Evolutionary conservation across 2,113 vertebrate species (phyloP).

Genomic region (Pelusios castaneus): DNA sequence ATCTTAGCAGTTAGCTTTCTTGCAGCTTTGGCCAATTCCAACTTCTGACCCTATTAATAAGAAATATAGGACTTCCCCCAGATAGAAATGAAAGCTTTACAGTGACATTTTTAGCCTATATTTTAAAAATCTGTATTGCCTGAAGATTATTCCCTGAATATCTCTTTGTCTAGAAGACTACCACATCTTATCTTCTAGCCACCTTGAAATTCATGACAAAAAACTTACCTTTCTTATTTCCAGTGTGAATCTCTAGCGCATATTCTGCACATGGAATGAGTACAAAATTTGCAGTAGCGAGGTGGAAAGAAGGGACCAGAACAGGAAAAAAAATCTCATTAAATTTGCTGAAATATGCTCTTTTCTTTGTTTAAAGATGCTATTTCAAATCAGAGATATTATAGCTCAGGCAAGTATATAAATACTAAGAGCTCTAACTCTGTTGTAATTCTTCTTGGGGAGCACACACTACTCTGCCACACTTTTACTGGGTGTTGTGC

Average conservation of each 20-base stretch:
- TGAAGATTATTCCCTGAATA: constrained; percentile 24
- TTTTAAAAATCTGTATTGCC: background rate
- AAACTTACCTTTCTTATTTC: background rate
- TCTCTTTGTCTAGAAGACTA: constrained; percentile 22
- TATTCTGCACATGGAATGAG: background rate
- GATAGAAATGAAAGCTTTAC: background rate
- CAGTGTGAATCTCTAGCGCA: accelerated
- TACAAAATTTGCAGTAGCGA: accelerated
- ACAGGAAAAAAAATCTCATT: background rate
- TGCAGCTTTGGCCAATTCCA: constrained; percentile 10
- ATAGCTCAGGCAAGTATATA: background rate
- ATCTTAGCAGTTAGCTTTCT: background rate
- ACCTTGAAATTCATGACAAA: background rate
- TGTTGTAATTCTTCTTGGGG: background rate
- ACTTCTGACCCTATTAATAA: constrained; percentile 10
- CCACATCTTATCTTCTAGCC: constrained; percentile 1
- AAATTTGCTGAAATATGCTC: background rate
- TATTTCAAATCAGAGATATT: background rate
- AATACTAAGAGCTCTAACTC: accelerated
- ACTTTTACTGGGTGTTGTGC: background rate
- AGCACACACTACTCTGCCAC: accelerated
- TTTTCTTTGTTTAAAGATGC: accelerated
- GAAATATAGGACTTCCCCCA: background rate
- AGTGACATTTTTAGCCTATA: background rate
- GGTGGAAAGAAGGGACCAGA: accelerated